These are phyloP conservation scores for Apotomis capreana DNA, from an alignment of 2,888 invertebrate species.

Conservation along the genomic window DNA sequence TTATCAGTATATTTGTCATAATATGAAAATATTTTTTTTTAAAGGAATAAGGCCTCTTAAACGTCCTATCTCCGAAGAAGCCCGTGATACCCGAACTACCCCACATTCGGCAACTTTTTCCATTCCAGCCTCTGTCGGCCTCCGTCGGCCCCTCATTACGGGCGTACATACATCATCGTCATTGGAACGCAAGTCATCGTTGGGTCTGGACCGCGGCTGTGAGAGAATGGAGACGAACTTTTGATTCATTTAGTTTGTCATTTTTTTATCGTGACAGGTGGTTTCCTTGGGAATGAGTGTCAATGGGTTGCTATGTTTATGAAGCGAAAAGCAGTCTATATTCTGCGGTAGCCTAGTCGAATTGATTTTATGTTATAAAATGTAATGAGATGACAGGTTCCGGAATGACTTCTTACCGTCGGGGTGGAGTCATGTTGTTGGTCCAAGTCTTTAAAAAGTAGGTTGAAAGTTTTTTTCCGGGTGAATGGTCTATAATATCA, in stretches of 20 bases:
- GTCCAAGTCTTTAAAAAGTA: no score
- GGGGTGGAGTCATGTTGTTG: no score
- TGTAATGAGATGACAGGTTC: no score
- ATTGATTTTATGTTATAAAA: no score
- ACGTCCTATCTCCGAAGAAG: neutral
- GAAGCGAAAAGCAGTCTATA: no score
- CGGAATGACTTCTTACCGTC: no score
- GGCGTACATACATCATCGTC: constrained; percentile 72
- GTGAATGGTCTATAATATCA: no score
- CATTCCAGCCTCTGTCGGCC: constrained; percentile 22
- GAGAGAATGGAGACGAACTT: constrained; percentile 14
- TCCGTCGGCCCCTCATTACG: constrained; percentile 61
- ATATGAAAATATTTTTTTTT: no score
- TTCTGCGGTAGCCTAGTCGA: no score
- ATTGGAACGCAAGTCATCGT: constrained; percentile 66
- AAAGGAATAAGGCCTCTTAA: no score
- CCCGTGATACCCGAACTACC: constrained; percentile 3
- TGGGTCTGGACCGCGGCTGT: constrained; percentile 42
- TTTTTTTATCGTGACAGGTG: neutral
- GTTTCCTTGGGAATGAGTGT: neutral
- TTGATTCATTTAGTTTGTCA: neutral
- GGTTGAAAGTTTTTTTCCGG: no score
- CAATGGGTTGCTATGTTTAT: neutral
- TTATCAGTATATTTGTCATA: no score
- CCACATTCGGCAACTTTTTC: constrained; percentile 37